These are phyloP conservation scores for Pitta sordida DNA, from an alignment of 2,113 vertebrate genomes.

Conservation along the genomic window DNA sequence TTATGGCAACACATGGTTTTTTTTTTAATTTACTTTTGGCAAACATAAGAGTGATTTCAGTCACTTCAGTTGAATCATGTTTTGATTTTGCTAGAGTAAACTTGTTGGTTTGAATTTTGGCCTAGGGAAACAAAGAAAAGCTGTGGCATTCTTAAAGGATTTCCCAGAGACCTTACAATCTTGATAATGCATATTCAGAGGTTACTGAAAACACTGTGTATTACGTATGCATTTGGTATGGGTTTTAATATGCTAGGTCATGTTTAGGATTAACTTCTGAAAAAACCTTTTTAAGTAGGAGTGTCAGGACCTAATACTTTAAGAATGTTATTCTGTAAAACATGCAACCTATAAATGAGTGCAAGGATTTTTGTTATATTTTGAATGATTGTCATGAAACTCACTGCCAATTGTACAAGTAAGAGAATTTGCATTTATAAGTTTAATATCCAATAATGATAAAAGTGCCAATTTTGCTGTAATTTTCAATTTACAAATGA, in stretches of 20 bases:
- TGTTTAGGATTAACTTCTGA: neutral
- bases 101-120: neutral
- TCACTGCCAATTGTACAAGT: neutral
- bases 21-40: neutral
- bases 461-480: neutral
- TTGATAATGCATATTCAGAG: neutral
- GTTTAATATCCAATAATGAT: neutral
- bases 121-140: neutral
- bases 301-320: neutral
- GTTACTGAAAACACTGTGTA: neutral
- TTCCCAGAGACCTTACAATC: neutral
- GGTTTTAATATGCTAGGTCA: neutral
- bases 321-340: neutral
- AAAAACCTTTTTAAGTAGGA: neutral
- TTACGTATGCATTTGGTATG: neutral
- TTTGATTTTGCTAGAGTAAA: neutral
- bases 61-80: neutral
- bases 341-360: neutral
- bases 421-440: neutral
- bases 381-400: neutral
- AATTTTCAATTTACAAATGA: neutral
- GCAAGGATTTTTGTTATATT: neutral
- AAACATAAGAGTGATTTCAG: neutral
- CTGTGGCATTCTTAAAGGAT: neutral
- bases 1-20: fast-evolving